These are phyloP conservation scores for Phengaris alcon DNA, from an alignment of 2,888 invertebrate genomes.

Conservation along the genomic window DNA sequence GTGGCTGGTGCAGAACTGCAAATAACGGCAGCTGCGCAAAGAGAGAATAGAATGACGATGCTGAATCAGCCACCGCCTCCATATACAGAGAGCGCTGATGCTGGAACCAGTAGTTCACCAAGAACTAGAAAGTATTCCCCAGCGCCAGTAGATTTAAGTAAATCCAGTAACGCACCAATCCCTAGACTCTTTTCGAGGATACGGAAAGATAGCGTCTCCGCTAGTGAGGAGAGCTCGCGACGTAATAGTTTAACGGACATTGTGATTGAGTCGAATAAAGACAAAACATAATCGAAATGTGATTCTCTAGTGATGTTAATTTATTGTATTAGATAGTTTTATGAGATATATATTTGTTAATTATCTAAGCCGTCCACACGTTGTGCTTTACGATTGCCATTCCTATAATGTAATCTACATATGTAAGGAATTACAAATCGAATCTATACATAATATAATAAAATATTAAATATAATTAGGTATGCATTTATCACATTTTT, in stretches of 20 bases:
- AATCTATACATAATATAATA: background rate
- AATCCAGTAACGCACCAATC: conserved; percentile 62
- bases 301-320: conserved; percentile 52
- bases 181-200: conserved; percentile 69
- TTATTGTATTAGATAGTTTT: conserved; percentile 50
- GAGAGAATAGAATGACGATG: conserved; percentile 70
- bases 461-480: conserved; percentile 11
- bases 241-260: conserved; percentile 72
- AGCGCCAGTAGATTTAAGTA: conserved; percentile 59
- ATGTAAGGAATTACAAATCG: conserved; percentile 13
- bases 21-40: conserved; percentile 65
- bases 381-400: conserved; percentile 29
- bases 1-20: conserved; percentile 70
- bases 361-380: conserved; percentile 37
- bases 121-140: conserved; percentile 67
- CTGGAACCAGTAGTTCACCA: conserved; percentile 45
- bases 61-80: conserved; percentile 71
- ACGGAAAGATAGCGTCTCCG: conserved; percentile 60
- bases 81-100: conserved; percentile 59
- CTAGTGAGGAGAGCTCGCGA: conserved; percentile 55
- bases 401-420: conserved; percentile 33
- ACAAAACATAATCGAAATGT: conserved; percentile 65
- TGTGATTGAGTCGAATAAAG: conserved; percentile 72
- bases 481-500: background rate
- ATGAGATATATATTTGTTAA: conserved; percentile 29